phyloP scores from a whole-genome alignment of 2,113 vertebrate genomes.

The Corythornis cristatus region DNA sequence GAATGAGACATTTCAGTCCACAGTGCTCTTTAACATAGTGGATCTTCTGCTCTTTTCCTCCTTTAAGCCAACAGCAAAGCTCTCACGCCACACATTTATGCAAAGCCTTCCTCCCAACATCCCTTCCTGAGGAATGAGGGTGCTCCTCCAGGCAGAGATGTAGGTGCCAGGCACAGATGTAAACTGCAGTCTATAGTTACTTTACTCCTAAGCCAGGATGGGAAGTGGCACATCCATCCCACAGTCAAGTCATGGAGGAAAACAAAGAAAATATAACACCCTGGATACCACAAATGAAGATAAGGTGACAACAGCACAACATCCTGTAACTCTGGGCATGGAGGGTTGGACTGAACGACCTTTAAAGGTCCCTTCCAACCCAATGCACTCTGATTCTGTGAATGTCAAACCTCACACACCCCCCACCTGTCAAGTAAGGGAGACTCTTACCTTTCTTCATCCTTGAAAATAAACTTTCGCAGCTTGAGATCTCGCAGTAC shows the following conservation, averaged over 20 bases:
- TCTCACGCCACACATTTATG: not conserved
- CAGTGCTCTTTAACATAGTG: not conserved
- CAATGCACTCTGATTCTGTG: too few species aligned
- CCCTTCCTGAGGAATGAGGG: not conserved
- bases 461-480: conserved; percentile 97
- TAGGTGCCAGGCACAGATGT: not conserved
- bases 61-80: not conserved
- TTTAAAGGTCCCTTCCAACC: too few species aligned
- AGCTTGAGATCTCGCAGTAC: conserved; percentile 98
- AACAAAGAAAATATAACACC: not conserved
- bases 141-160: not conserved
- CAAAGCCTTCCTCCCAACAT: not conserved
- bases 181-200: not conserved
- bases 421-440: not conserved
- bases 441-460: conserved; percentile 90
- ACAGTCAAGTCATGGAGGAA: not conserved
- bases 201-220: not conserved
- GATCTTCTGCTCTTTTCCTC: not conserved
- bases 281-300: not conserved
- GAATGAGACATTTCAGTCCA: not conserved
- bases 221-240: not conserved
- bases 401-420: not conserved
- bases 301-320: accelerated
- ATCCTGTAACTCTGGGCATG: not conserved
- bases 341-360: too few species aligned